phyloP scores from a whole-genome alignment of 2,113 vertebrate genomes.

The Pogona vitticeps region DNA sequence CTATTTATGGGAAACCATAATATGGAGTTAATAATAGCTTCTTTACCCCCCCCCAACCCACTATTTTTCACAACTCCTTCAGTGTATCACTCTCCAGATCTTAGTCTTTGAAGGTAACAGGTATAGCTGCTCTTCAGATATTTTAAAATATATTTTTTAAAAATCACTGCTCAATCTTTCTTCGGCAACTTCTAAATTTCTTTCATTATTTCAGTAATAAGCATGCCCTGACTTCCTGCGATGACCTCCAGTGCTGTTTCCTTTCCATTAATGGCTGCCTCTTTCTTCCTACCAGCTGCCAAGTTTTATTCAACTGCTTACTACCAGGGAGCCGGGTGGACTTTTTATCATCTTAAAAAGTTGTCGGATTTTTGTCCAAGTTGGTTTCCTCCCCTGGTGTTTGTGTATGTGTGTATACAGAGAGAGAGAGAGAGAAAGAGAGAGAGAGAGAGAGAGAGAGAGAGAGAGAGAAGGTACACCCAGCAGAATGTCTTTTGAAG shows the following conservation, averaged over 20 bases:
- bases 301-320: conserved; percentile 41
- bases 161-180: background rate
- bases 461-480: no score
- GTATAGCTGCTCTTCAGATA: background rate
- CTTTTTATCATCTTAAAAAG: conserved; percentile 37
- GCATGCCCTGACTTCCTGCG: background rate
- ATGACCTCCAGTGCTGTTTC: background rate
- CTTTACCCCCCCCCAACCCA: background rate
- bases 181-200: background rate
- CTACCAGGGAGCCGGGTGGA: conserved; percentile 40
- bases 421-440: no score
- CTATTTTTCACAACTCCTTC: background rate
- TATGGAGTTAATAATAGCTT: background rate
- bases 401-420: no score
- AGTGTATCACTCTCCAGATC: background rate
- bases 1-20: rapidly evolving
- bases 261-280: background rate
- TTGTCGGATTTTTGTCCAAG: background rate
- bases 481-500: conserved; percentile 14
- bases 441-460: no score
- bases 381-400: no score
- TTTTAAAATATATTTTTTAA: conserved; percentile 1
- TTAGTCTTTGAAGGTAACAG: background rate
- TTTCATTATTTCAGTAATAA: conserved; percentile 30
- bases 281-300: conserved; percentile 19